Base-by-base conservation (phyloP, 2,888 invertebrate genomes). In the Lasius platythorax region DNA sequence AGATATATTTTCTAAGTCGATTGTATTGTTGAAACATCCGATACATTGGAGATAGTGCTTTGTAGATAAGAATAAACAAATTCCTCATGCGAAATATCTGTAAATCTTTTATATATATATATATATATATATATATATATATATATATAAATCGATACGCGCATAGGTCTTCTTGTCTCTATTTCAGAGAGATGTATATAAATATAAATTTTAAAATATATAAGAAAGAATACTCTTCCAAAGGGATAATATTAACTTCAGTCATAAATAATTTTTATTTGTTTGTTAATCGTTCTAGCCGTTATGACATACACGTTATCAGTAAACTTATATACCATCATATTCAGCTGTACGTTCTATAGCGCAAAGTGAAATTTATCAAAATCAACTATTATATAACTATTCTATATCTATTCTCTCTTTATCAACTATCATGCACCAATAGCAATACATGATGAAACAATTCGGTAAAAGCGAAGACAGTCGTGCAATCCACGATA, bases 1-100 rank as follows among this genome's bases (percentile, higher is more conserved):
- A 81, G 53, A 85, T 86, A 87, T 74, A 53, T 83, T 87, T 82
- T 78, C 64, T 83, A 53, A 70, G 33, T 84, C 74, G 79, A 58
- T 73, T 74, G 46, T 53, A 58, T 81, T 68, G 79, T 83, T 23
- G 56, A 72, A 75, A 88, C 53, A 82, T 87, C 56, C 73, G 66
- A 75, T 87, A 73, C 70, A 75, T 74, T 83, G 75, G 43, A 68
- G 43, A 63, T 50, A 63, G 82, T 82, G 79, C 88, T 90, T 82
- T 88, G 87, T 90, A 89, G 84, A 66, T 85, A 82, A 85, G 46
- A 78, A 67, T 78, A 84, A 90, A 89, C 85, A 85, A 86, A 90
- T 79, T 85, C 64, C 50, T 61, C 23, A 15, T 15, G 15, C 33
- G 23, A 68, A 53, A 11, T 74, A 37, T 37, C 8, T 53, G 23